phyloP scores from a whole-genome alignment of 1,140 invertebrate genomes.

The silkworm (Bombyx mori) region DNA sequence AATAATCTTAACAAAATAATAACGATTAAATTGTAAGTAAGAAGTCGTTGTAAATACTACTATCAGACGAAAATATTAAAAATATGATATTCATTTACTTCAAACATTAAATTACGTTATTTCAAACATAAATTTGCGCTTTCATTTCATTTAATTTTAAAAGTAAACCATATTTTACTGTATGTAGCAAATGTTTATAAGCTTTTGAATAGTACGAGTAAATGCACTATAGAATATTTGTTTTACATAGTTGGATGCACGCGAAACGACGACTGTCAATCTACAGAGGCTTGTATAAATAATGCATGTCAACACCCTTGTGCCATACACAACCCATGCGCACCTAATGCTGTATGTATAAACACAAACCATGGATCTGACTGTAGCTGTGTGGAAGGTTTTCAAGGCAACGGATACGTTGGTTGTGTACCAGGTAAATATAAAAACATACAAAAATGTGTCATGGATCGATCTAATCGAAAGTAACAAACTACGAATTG shows the following conservation, averaged over 20 bases:
- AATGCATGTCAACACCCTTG: constrained; percentile 87
- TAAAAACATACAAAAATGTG: constrained; percentile 2
- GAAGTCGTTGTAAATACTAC: too few species aligned
- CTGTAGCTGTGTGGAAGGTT: constrained; percentile 88
- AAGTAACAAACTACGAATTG: too few species aligned
- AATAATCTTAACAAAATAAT: too few species aligned
- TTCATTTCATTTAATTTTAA: too few species aligned
- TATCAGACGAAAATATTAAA: too few species aligned
- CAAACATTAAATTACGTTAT: too few species aligned
- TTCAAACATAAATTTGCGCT: too few species aligned
- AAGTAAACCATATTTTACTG: neutral
- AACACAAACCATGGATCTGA: constrained; percentile 90
- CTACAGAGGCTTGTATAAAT: constrained; percentile 86
- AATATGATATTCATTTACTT: too few species aligned
- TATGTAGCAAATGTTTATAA: neutral
- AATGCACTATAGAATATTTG: constrained; percentile 18
- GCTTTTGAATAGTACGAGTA: neutral
- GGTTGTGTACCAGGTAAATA: constrained; percentile 81
- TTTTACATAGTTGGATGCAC: constrained; percentile 83
- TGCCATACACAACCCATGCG: constrained; percentile 85
- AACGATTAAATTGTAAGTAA: too few species aligned
- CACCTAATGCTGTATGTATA: constrained; percentile 86
- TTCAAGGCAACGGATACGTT: constrained; percentile 87
- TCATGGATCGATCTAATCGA: too few species aligned
- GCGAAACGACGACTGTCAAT: constrained; percentile 83